These are phyloP conservation scores for Manduca sexta DNA, from an alignment of 1,140 invertebrate species.

Conservation along the genomic window DNA sequence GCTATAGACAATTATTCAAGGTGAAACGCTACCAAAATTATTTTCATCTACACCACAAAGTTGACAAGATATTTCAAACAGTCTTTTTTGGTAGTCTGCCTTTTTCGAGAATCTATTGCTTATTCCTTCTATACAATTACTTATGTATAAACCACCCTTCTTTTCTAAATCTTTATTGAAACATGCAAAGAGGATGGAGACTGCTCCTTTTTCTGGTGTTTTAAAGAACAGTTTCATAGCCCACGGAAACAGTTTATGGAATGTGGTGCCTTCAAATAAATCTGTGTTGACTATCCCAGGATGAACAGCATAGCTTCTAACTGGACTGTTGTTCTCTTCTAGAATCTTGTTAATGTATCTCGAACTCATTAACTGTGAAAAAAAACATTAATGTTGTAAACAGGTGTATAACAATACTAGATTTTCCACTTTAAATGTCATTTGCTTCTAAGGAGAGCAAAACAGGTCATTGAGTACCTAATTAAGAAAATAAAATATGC, in stretches of 20 bases:
- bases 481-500: too few relatives aligned
- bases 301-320: conserved; percentile 86
- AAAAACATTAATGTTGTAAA: conserved; percentile 2
- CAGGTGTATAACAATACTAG: too few relatives aligned
- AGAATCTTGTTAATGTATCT: conserved; percentile 79
- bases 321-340: conserved; percentile 71
- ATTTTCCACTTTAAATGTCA: too few relatives aligned
- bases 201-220: conserved; percentile 84
- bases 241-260: conserved; percentile 76
- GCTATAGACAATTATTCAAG: too few relatives aligned
- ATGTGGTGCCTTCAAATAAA: conserved; percentile 80
- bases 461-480: too few relatives aligned
- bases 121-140: conserved; percentile 77
- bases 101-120: conserved; percentile 64
- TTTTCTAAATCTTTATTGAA: conserved; percentile 81
- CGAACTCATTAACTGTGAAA: conserved; percentile 78
- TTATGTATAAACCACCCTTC: conserved; percentile 82
- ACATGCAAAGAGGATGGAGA: conserved; percentile 81
- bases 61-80: conserved; percentile 62
- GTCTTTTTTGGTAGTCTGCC: conserved; percentile 49
- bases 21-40: conserved; percentile 34
- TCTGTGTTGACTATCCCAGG: conserved; percentile 92
- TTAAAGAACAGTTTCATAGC: conserved; percentile 76
- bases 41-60: conserved; percentile 49
- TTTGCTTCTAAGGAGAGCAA: too few relatives aligned